A percentile compares a stretch with the other conserved stretches of the same genome.
These are phyloP conservation scores for Xiphophorus couchianus DNA, from an alignment of 2,113 vertebrate genomes.

Conservation along the genomic window DNA sequence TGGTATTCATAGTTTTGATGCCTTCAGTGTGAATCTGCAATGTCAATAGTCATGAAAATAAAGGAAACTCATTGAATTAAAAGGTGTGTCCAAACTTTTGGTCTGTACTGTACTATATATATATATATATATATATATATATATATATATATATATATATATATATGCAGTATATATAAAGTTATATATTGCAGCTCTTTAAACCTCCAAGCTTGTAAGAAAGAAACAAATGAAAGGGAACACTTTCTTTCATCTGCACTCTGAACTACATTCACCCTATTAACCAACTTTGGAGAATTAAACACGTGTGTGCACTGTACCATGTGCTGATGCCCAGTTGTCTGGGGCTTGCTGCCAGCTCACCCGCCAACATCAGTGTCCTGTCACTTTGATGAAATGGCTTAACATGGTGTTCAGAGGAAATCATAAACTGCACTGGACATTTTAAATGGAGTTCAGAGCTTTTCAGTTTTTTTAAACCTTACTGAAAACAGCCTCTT, in stretches of 20 bases:
- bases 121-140: no score
- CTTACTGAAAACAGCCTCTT: conserved; percentile 28
- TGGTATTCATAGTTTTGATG: no score
- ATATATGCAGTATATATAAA: no score
- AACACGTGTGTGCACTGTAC: conserved; percentile 4
- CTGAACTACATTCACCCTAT: conserved; percentile 10
- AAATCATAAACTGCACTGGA: conserved; percentile 12
- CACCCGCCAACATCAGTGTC: conserved; percentile 10
- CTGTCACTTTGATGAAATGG: conserved; percentile 1
- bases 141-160: no score
- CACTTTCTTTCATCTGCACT: conserved; percentile 25
- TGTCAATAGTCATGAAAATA: no score
- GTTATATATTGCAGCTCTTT: no score
- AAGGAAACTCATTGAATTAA: no score
- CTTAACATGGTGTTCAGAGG: conserved; percentile 16
- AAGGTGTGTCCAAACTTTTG: no score
- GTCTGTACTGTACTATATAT: no score
- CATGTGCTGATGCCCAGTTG: conserved; percentile 21
- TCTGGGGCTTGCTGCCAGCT: conserved; percentile 16
- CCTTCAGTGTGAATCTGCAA: no score
- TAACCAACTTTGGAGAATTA: conserved; percentile 39
- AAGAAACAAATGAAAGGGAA: conserved; percentile 28
- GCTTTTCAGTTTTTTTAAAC: not conserved
- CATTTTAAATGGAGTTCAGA: conserved; percentile 13
- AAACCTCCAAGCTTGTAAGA: conserved; percentile 26